Base-by-base conservation (phyloP, 2,888 invertebrate genomes). In the Conistra vaccinii region DNA sequence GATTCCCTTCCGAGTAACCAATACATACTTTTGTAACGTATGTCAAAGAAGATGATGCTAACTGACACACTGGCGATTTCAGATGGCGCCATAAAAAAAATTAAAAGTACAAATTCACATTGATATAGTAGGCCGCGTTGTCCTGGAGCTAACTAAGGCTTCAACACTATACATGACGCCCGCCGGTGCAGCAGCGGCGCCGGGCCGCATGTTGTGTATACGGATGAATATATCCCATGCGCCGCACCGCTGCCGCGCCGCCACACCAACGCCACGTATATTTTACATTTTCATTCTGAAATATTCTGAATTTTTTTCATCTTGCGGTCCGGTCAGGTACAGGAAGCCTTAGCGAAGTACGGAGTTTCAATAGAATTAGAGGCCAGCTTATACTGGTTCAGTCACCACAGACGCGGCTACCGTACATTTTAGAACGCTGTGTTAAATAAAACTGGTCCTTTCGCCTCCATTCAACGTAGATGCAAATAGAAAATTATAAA, bases 401-500 rank as follows among this genome's bases (percentile, higher is more conserved):
- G 17, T 26, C 5, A n/a, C 9, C 1, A 2, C 26, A 20, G 10
- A 6, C 6, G 2, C 1, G 9, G 7, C 1, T 63, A 2, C 4
- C 3, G 2, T 23, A 29, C 12, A 7, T 45, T 63, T 23, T 4
- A 29, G 3, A 42, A 9, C 2, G 2, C 20, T 42, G 10, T 23
- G 57, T 6, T 1, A 17, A 17, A 45, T 26, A 62, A 45, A 74
- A 26, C 9, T 20, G 2, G 2, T 12, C 9, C 5, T 61, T 29
- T 1, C 3, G 0, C 3, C 1, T 35, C n/a, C 14, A 51, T 2
- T 1, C 42, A 57, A 48, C 39, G 23, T 42, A 10, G 14, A 71
- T 9, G 57, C 17, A 63, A 71, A 70, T 26, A 53, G 5, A 71
- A 35, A 58, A 32, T 42, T 32, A 45, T 10, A n/a, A 48, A 73